Evolutionary conservation across 2,888 invertebrate genomes (phyloP).

Genomic region (Leucophora obtusa): DNA sequence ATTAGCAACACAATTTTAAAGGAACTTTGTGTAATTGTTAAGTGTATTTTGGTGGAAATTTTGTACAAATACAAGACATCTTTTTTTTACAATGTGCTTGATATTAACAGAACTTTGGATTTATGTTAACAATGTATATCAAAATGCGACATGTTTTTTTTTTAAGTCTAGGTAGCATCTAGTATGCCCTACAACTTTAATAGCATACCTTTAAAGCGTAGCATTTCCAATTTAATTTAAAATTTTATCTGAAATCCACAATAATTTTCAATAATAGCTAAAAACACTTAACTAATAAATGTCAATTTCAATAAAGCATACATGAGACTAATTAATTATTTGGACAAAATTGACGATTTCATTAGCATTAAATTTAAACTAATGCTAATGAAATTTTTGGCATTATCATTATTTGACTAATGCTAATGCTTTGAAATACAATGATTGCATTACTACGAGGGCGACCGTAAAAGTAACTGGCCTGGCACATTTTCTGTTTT

Average conservation of each 20-base stretch:
- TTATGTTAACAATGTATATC: not conserved
- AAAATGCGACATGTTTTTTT: not conserved
- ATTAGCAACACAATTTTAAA: conserved; percentile 5
- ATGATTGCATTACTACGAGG: no score
- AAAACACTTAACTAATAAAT: no score
- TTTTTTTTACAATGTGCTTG: not conserved
- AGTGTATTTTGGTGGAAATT: not conserved
- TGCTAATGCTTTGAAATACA: no score
- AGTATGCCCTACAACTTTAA: not conserved
- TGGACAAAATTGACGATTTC: no score
- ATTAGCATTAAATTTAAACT: no score
- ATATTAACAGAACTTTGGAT: not conserved
- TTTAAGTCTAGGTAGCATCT: not conserved
- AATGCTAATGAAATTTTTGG: no score
- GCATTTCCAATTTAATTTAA: not conserved
- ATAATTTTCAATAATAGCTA: no score
- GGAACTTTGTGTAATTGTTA: conserved; percentile 10
- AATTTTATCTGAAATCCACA: not conserved
- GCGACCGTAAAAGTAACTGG: no score
- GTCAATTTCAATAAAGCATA: no score
- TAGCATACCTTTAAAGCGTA: not conserved
- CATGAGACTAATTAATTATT: no score
- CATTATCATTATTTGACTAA: no score
- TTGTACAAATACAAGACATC: not conserved
- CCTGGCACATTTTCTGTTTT: no score